Evolutionary conservation across 2,888 invertebrate genomes (phyloP).

Genomic region (Drosophila cyrtoloma): DNA sequence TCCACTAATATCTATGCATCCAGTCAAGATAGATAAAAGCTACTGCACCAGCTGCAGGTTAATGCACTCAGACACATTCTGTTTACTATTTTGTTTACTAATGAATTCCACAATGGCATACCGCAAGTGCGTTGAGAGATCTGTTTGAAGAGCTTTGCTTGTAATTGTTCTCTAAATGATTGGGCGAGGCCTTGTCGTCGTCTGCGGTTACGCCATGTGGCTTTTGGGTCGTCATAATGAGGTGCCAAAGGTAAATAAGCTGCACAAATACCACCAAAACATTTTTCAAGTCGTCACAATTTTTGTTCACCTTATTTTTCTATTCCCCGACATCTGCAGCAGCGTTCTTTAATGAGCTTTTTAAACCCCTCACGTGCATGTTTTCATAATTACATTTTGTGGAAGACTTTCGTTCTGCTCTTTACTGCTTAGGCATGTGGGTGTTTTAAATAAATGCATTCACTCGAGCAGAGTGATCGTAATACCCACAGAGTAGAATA

Average conservation of each 20-base stretch:
- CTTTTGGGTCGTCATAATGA: conserved; percentile 76
- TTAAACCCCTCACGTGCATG: conserved; percentile 44
- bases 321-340: conserved; percentile 6
- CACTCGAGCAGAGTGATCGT: background rate
- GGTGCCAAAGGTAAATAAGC: conserved; percentile 78
- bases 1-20: conserved; percentile 17
- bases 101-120: conserved; percentile 71
- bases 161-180: conserved; percentile 78
- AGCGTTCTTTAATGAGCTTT: conserved; percentile 71
- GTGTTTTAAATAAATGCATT: background rate
- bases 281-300: conserved; percentile 30
- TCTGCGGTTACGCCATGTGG: conserved; percentile 65
- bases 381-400: conserved; percentile 42
- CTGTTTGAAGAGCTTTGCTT: conserved; percentile 71
- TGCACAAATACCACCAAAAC: conserved; percentile 40
- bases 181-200: conserved; percentile 54
- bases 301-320: conserved; percentile 14
- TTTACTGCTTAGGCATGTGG: background rate
- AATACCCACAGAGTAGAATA: background rate
- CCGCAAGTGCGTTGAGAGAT: conserved; percentile 64
- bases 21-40: conserved; percentile 28
- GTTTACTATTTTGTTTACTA: conserved; percentile 75
- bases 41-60: conserved; percentile 57
- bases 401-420: background rate
- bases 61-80: conserved; percentile 64